Conservation (phyloP, 1,140 invertebrate species). For the Drosophila auraria region DNA sequence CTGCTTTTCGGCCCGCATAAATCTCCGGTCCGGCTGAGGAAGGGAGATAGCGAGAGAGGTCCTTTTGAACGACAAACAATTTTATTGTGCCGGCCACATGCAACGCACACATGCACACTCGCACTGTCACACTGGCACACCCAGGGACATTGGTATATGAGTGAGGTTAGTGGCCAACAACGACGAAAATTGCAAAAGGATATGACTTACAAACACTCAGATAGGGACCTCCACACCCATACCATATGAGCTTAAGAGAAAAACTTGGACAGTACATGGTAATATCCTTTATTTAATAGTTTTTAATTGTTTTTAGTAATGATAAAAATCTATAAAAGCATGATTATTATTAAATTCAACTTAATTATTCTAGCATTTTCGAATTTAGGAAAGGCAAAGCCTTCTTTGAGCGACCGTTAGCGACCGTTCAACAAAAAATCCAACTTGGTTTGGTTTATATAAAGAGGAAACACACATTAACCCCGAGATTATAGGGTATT, state of each 20-base stretch:
- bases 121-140: constrained; percentile 27
- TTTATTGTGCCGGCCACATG: constrained; percentile 67
- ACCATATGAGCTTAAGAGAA: constrained; percentile 1
- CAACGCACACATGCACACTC: constrained; percentile 19
- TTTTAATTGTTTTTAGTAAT: not conserved
- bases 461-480: not conserved
- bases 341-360: too few species aligned
- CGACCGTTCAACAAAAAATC: too few species aligned
- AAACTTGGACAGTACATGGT: not conserved
- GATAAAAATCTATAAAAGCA: too few species aligned
- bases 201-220: constrained; percentile 65
- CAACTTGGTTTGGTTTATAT: not conserved
- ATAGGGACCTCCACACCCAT: constrained; percentile 10
- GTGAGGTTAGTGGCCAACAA: constrained; percentile 74
- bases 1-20: constrained; percentile 72
- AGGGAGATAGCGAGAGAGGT: constrained; percentile 37
- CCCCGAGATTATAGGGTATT: constrained; percentile 7
- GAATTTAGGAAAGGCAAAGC: too few species aligned
- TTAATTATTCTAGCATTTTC: too few species aligned
- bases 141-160: constrained; percentile 68
- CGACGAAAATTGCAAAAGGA: constrained; percentile 81
- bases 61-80: constrained; percentile 79
- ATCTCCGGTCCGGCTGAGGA: constrained; percentile 47
- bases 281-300: not conserved
- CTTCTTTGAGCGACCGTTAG: too few species aligned